Conservation (phyloP, 2,888 invertebrate species). For the Hypomecis atomaria region DNA sequence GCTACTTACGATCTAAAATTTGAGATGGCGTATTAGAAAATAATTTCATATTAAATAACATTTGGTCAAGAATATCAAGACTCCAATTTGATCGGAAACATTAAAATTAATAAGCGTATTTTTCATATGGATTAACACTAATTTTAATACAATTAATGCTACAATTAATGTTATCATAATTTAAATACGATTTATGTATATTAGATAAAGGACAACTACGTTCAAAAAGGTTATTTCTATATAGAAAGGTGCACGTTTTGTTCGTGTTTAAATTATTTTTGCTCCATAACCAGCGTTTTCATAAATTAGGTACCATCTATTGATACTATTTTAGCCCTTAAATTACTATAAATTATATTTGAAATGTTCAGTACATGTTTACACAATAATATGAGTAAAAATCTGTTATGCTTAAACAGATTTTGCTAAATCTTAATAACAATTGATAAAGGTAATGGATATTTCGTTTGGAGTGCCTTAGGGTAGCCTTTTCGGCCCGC, state of each 20-base stretch:
- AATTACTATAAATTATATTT: constrained; percentile 44
- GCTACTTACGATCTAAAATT: constrained; percentile 67
- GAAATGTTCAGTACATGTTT: constrained; percentile 63
- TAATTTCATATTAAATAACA: constrained; percentile 77
- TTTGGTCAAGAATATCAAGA: constrained; percentile 84
- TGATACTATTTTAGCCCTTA: constrained; percentile 13
- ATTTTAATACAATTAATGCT: constrained; percentile 45
- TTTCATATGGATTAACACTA: constrained; percentile 79
- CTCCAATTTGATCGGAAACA: constrained; percentile 82
- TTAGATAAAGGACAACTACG: constrained; percentile 36
- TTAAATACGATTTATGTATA: constrained; percentile 31
- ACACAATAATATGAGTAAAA: constrained; percentile 53
- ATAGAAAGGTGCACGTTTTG: constrained; percentile 37
- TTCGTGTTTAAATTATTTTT: constrained; percentile 49
- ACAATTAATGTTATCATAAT: constrained; percentile 41
- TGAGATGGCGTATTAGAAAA: constrained; percentile 75
- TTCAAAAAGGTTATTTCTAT: constrained; percentile 36
- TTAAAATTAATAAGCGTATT: constrained; percentile 85
- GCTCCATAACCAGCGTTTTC: constrained; percentile 75
- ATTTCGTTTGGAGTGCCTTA: constrained; percentile 42
- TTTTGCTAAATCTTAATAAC: constrained; percentile 36
- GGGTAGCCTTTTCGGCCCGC: constrained; percentile 34
- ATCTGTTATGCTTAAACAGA: constrained; percentile 43
- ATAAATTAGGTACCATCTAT: constrained; percentile 49
- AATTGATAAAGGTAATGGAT: constrained; percentile 37